A percentile compares a stretch with the other conserved stretches of the same genome.
Evolutionary conservation across 2,113 vertebrate species (phyloP).

Genomic region (Hippopotamus amphibius): DNA sequence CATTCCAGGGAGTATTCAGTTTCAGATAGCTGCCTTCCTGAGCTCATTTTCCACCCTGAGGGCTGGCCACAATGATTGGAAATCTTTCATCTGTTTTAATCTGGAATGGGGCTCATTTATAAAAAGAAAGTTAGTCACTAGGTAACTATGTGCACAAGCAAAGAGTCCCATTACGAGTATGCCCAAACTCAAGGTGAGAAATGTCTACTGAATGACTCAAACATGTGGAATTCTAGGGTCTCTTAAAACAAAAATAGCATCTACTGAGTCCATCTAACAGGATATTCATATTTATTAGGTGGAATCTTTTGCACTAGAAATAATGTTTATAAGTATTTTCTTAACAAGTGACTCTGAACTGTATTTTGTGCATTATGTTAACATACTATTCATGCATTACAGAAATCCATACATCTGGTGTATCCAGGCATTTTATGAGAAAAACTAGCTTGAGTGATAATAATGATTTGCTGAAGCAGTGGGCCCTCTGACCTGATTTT

Average conservation of each 20-base stretch:
- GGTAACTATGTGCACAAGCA: slow-evolving; percentile 60
- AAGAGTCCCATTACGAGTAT: neutral
- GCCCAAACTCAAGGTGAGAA: slow-evolving; percentile 55
- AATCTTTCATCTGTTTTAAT: slow-evolving; percentile 74
- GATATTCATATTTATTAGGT: slow-evolving; percentile 13
- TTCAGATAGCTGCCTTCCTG: slow-evolving; percentile 63
- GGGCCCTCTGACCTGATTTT: slow-evolving; percentile 31
- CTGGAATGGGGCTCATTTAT: slow-evolving; percentile 62
- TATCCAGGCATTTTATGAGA: slow-evolving; percentile 33
- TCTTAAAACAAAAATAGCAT: slow-evolving; percentile 60
- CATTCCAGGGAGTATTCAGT: slow-evolving; percentile 72
- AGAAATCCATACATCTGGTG: slow-evolving; percentile 52
- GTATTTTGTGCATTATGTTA: neutral
- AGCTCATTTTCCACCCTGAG: slow-evolving; percentile 67
- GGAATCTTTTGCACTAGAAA: neutral
- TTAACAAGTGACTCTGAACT: neutral
- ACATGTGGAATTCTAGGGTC: neutral
- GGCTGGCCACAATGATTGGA: slow-evolving; percentile 44
- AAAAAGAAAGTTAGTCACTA: slow-evolving; percentile 70
- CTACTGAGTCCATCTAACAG: neutral
- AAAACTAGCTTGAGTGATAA: slow-evolving; percentile 41
- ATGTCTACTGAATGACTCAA: slow-evolving; percentile 60
- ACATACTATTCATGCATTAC: neutral
- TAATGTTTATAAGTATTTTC: slow-evolving; percentile 13
- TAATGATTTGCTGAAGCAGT: neutral